These are phyloP conservation scores for Pollenia griseotomentosa DNA, from an alignment of 2,888 invertebrate species.

Conservation along the genomic window DNA sequence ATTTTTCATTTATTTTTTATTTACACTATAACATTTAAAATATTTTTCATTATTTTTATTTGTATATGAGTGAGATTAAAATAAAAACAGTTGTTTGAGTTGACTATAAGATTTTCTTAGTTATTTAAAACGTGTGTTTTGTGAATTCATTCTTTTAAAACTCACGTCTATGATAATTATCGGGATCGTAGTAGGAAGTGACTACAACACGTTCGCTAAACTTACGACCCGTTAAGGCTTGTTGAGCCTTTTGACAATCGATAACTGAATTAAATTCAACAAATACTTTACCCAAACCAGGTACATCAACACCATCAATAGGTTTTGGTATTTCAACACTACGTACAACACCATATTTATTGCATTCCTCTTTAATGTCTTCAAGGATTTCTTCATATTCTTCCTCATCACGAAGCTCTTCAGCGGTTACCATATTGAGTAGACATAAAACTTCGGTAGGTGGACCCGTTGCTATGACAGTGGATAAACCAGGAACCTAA, in stretches of 20 bases:
- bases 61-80: too few relatives aligned
- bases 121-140: too few relatives aligned
- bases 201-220: slow-evolving; percentile 99
- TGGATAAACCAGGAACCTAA: slow-evolving; percentile 91
- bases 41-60: too few relatives aligned
- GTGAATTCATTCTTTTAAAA: slow-evolving; percentile 86
- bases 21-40: too few relatives aligned
- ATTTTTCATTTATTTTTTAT: too few relatives aligned
- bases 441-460: slow-evolving; percentile 97
- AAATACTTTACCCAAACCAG: slow-evolving; percentile 98
- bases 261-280: slow-evolving; percentile 97
- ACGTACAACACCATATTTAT: slow-evolving; percentile 97
- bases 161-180: slow-evolving; percentile 97
- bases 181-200: slow-evolving; percentile 98
- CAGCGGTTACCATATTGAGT: slow-evolving; percentile 98
- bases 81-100: too few relatives aligned
- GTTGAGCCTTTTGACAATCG: slow-evolving; percentile 98
- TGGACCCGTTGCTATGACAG: slow-evolving; percentile 94
- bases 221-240: slow-evolving; percentile 97
- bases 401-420: slow-evolving; percentile 97
- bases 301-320: slow-evolving; percentile 97
- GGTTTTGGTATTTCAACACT: slow-evolving; percentile 98
- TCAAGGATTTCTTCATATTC: slow-evolving; percentile 99
- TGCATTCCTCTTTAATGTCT: slow-evolving; percentile 98
- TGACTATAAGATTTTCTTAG: too few relatives aligned